phyloP scores from a whole-genome alignment of 1,140 invertebrate genomes.

The Philotrypesis tridentata region DNA sequence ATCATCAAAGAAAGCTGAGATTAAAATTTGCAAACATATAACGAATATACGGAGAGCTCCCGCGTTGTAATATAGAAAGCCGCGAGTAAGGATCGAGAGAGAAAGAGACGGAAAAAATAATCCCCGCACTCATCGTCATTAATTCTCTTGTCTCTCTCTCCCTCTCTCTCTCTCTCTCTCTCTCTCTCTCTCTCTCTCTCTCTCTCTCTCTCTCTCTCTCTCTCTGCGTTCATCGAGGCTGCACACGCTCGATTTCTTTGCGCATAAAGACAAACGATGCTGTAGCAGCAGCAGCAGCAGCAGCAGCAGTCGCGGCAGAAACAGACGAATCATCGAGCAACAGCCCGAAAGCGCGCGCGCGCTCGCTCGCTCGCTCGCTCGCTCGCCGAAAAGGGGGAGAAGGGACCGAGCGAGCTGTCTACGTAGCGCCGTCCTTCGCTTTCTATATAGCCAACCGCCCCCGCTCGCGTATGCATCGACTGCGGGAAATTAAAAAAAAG shows the following conservation, averaged over 20 bases:
- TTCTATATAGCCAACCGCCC: neutral
- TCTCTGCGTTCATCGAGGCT: constrained; percentile 45
- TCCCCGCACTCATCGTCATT: constrained; percentile 35
- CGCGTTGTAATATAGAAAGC: neutral
- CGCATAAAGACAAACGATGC: constrained; percentile 40
- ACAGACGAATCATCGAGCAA: constrained; percentile 42
- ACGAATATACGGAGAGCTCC: neutral
- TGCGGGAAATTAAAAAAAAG: constrained; percentile 67
- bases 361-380: no score
- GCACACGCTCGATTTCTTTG: constrained; percentile 42
- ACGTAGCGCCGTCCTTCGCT: constrained; percentile 24
- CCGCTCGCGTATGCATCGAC: constrained; percentile 2
- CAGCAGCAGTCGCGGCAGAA: no score
- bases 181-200: no score
- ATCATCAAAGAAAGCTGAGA: neutral
- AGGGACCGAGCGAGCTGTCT: constrained; percentile 12
- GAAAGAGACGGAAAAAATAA: constrained; percentile 9
- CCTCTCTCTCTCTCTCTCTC: no score
- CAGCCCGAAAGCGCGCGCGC: constrained; percentile 25
- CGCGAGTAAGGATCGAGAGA: neutral
- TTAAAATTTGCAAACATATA: neutral
- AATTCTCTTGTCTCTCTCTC: constrained; percentile 26
- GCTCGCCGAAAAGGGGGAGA: neutral
- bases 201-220: no score
- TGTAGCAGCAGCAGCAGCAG: neutral